Evolutionary conservation across 2,113 vertebrate species (phyloP), one percentile per base, ranked within the genome.

Genomic region (Hemicordylus capensis): DNA sequence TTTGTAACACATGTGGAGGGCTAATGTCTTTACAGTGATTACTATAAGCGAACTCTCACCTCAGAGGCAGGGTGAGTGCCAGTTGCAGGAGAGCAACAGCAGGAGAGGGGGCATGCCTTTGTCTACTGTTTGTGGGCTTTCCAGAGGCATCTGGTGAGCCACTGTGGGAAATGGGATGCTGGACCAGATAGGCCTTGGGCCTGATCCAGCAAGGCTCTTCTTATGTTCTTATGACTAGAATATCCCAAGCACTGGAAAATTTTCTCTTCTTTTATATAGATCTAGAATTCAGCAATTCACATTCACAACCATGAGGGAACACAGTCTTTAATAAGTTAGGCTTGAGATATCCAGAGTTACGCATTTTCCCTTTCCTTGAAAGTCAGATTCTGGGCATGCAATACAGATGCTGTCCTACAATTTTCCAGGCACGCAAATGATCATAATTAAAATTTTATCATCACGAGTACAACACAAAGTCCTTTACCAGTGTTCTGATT

Each of bases 401-500:
- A 66, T 34, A 28, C 34, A 67, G 37, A 69, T 20, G 19, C 67
- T 69, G 4, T 39, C 37, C 37, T 39, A 34, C 37, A 69, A 9
- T 12, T 28, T 74, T 84, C 28, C 24, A 42, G 5, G 3, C 4
- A n/a, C 1, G 12, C 11, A 20, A 11, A 22, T 42, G 24, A 39
- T 76, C 34, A 70, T 12, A 20, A 58, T 15, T 4, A 74, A n/a
- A 19, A n/a, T 26, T 31, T 59, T 10, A 10, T 39, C 58, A 17
- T 63, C 4, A 34, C 20, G 31, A 48, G 4, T 14, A 34, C 17
- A 17, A 14, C n/a, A 22, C 34, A 51, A n/a, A 24, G 85, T 67
- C 87, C n/a, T 74, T 1, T 94, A 96, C 95, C 93, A 90, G 74
- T 86, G n/a, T 83, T 79, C 19, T 96, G 83, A 69, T 88, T 93